Conservation (phyloP, 1,140 invertebrate species). For the Drosophila nigromelanica region DNA sequence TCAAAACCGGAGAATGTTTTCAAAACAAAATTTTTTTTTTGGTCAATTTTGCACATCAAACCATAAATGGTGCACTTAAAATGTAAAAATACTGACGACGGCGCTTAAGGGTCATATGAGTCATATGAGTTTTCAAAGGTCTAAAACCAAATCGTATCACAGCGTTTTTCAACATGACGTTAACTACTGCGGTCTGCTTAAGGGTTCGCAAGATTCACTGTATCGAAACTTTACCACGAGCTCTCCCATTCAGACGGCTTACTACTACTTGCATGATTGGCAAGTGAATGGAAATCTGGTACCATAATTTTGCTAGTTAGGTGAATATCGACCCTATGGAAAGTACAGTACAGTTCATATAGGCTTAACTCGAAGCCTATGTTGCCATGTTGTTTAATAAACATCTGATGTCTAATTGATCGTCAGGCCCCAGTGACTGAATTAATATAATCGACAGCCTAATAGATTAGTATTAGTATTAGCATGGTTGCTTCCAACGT, state of each 20-base stretch:
- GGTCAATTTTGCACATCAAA: constrained; percentile 54
- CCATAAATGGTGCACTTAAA: constrained; percentile 45
- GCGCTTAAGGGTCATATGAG: constrained; percentile 54
- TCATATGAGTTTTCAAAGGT: constrained; percentile 57
- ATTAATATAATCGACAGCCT: not conserved
- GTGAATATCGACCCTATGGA: constrained; percentile 67
- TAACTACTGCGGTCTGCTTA: constrained; percentile 63
- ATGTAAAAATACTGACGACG: constrained; percentile 36
- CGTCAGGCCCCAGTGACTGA: constrained; percentile 7
- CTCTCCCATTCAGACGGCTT: constrained; percentile 59
- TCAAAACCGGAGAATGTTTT: constrained; percentile 50
- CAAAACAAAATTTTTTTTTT: constrained; percentile 42
- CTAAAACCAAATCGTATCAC: constrained; percentile 60
- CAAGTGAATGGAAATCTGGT: constrained; percentile 45
- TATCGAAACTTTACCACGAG: constrained; percentile 71
- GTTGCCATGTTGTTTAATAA: not conserved
- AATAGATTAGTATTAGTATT: not conserved
- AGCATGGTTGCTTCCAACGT: not conserved
- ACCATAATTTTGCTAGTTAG: constrained; percentile 66
- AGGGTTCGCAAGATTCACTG: constrained; percentile 46
- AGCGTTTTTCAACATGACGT: constrained; percentile 65
- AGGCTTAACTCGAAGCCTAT: not conserved
- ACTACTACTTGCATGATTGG: constrained; percentile 66
- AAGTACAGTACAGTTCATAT: constrained; percentile 38
- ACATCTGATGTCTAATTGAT: not conserved